Base-by-base conservation (phyloP, 2,888 invertebrate species). In the Lithophane ornitopus region DNA sequence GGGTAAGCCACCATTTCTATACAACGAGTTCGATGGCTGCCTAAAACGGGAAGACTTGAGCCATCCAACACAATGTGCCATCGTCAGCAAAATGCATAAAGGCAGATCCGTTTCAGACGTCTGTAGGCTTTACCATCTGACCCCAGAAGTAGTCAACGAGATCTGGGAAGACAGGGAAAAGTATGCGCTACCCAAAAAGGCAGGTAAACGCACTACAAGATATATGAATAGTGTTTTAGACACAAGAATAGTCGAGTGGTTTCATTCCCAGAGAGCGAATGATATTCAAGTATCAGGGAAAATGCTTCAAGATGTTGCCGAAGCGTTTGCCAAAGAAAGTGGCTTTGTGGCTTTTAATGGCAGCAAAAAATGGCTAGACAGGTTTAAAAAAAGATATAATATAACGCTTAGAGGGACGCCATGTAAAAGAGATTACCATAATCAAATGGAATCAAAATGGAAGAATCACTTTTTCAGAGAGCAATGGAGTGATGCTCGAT, bases 131-230 rank as follows among this genome's bases (percentile, higher is more conserved):
- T 92, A 92, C 66, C 89, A 91, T 6, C 34, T 92, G 1, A 90
- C 91, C 0, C 88, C 90, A 1, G 91, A 91, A 39, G 84, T 91
- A 0, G 90, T 91, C 4, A 90, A 92, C 65, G 90, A 92, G 66
- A 88, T 93, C 0, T 93, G 93, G 93, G 92, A 92, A 49, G 90
- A 92, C 0, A 74, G 93, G 39, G 92, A 92, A 7, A 90, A 90
- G 11, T 92, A 90, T 77, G 84, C 85, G 0, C 12, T 90, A 7
- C 88, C 90, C 0, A 90, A 90, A 49, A 91, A 89, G 68, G 85
- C 84, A 0, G 90, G 87, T 0, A 88, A 86, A 75, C 75, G 84
- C 1, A 87, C 89, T 0, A 85, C 88, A 0, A 89, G 89, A 22
- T 89, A 90, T n/a, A 89, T 92, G 89, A 92, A 92, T 49, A 89